These are phyloP conservation scores for Coelopa pilipes DNA, from an alignment of 2,888 invertebrate species.

Conservation along the genomic window DNA sequence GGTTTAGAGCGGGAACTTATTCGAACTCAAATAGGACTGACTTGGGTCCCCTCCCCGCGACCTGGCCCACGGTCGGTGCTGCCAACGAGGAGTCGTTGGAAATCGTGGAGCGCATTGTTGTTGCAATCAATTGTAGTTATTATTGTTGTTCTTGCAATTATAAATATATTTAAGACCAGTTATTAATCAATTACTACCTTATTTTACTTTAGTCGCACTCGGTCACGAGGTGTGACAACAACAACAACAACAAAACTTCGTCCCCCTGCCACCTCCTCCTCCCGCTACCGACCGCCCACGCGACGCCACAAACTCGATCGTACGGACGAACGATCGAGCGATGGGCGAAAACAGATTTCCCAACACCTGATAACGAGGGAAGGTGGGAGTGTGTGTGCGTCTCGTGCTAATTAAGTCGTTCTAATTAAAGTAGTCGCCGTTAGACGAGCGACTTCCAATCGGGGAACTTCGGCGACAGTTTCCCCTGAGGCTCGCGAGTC, in stretches of 20 bases:
- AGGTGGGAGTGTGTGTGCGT: too few species aligned
- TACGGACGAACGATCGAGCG: too few species aligned
- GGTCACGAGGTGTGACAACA: background rate
- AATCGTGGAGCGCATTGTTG: too few species aligned
- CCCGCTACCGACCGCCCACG: too few species aligned
- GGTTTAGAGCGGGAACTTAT: constrained; percentile 14
- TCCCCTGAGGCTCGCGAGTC: background rate
- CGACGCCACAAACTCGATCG: too few species aligned
- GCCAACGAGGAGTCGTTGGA: too few species aligned
- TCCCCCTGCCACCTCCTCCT: too few species aligned
- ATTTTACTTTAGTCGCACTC: constrained; percentile 2
- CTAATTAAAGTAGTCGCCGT: background rate
- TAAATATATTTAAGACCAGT: constrained; percentile 29
- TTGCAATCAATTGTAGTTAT: too few species aligned
- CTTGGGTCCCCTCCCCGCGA: too few species aligned
- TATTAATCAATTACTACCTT: constrained; percentile 18
- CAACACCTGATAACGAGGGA: constrained; percentile 3
- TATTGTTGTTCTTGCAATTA: constrained; percentile 13
- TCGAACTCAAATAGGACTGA: constrained; percentile 6
- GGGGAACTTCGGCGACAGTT: background rate
- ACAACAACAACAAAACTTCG: too few species aligned
- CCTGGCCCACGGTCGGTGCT: too few species aligned
- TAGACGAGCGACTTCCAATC: background rate
- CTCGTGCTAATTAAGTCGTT: constrained; percentile 12
- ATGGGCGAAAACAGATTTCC: background rate